A percentile compares a stretch with the other conserved stretches of the same genome.
These are phyloP conservation scores for Styela clava DNA, from an alignment of 23 tunicate species.

Conservation along the genomic window DNA sequence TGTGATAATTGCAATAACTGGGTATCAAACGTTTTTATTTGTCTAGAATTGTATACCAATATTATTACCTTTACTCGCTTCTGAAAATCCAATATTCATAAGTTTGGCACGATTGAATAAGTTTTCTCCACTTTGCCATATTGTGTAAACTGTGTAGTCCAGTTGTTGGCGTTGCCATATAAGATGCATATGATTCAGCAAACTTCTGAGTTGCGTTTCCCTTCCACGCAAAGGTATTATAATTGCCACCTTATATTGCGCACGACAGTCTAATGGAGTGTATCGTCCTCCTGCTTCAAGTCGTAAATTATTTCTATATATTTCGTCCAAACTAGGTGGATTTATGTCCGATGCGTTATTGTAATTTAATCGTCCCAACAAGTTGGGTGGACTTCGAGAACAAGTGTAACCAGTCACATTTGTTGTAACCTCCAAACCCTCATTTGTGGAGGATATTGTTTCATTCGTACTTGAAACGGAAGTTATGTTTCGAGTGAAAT, in stretches of 20 bases:
- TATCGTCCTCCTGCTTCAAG: slow-evolving; percentile 1
- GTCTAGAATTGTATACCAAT: too few relatives aligned
- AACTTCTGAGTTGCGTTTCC: slow-evolving; percentile 25
- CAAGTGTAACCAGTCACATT: not conserved
- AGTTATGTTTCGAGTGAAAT: not conserved
- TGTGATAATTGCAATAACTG: too few relatives aligned
- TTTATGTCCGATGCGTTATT: not conserved
- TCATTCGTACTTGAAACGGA: not conserved
- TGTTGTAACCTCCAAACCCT: not conserved
- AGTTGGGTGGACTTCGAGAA: not conserved
- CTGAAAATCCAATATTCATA: slow-evolving; percentile 54
- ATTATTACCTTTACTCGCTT: slow-evolving; percentile 51
- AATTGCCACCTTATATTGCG: slow-evolving; percentile 42
- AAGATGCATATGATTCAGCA: slow-evolving; percentile 56
- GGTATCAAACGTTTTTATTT: too few relatives aligned
- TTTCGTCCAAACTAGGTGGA: slow-evolving; percentile 1
- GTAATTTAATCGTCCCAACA: not conserved
- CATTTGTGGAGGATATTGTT: not conserved
- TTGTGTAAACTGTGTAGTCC: slow-evolving; percentile 44
- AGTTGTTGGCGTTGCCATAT: slow-evolving; percentile 65
- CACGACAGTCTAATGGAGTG: slow-evolving; percentile 37
- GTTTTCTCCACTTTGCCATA: slow-evolving; percentile 28
- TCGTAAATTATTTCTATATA: not conserved
- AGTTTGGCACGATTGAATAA: slow-evolving; percentile 51
- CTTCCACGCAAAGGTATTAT: slow-evolving; percentile 48